Evolutionary conservation across 1,140 invertebrate genomes (phyloP), one percentile per base, ranked within the genome.

Genomic region (Drosophila mayri): DNA sequence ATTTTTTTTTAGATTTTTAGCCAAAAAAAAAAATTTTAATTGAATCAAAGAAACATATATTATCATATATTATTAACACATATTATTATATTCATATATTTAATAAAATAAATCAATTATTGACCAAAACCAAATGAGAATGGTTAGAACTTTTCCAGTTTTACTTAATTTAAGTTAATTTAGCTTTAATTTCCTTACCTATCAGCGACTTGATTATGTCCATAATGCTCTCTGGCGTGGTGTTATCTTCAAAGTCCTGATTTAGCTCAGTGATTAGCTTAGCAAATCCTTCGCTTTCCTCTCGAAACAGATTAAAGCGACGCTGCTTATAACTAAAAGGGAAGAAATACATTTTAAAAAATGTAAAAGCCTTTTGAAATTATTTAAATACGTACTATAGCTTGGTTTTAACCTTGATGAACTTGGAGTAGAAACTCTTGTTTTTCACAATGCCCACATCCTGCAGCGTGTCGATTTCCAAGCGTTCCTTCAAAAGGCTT

Each of bases 261-360:
- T 97, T 98, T 62, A 99, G 94, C 94, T 99, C 99, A n/a, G 97
- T 96, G 41, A 99, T 96, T 8, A 99, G 94, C 93, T 99, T 99
- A 6, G 98, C 97, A 94, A 99, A 99, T 6, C 99, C 99, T 95
- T 99, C 99, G 94, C 97, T 99, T 93, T 99, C 99, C 94, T 99
- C 99, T 55, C 99, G 95, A 90, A 99, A 97, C 66, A 99, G 94
- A 94, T 99, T 99, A 93, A 99, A 99, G 91, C 99, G 99, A 79
- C 98, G 96, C 93, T 99, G 99, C 93, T 99, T 99, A 93, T 99
- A 99, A 93, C 98, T 99, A 28, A 54, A 7, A 41, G 6, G 1
- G 10, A 9, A 50, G 3, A 11, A 18, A 25, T 0, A 4, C 12
- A 44, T 43, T 40, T 28, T 28, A 14, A 12, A 4, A 4, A 44